These are phyloP conservation scores for Phylloscopus whistleri DNA, from an alignment of 2,113 vertebrate genomes.

Conservation along the genomic window DNA sequence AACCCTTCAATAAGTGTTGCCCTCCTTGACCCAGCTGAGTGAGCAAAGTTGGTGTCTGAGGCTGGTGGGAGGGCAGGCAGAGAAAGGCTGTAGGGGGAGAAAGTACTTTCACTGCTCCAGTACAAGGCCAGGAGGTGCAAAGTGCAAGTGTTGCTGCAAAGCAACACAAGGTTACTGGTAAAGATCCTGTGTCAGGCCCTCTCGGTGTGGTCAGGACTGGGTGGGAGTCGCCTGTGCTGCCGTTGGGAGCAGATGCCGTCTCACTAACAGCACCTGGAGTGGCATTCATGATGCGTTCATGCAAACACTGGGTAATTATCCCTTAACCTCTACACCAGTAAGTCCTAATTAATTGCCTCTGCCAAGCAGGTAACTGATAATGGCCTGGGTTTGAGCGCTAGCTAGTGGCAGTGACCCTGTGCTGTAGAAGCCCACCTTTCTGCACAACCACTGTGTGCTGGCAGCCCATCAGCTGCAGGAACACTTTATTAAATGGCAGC, in stretches of 20 bases:
- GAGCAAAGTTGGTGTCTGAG: rapidly evolving
- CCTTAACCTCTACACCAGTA: neutral
- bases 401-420: neutral
- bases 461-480: neutral
- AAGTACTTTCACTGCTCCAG: neutral
- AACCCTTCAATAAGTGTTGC: neutral
- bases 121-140: neutral
- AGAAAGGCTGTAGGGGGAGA: neutral
- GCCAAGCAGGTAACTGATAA: constrained; percentile 17
- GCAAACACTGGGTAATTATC: constrained; percentile 4
- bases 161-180: neutral
- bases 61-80: neutral
- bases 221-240: neutral
- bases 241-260: neutral
- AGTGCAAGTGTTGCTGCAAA: neutral
- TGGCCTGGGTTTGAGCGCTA: neutral
- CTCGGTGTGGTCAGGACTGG: rapidly evolving
- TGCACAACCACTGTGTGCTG: neutral
- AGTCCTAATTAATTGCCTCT: constrained; percentile 23
- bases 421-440: neutral
- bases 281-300: neutral
- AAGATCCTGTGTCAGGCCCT: neutral
- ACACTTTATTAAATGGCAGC: neutral
- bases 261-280: neutral
- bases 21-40: neutral